phyloP scores from a whole-genome alignment of 2,888 invertebrate genomes.

The Autographa pulchrina region DNA sequence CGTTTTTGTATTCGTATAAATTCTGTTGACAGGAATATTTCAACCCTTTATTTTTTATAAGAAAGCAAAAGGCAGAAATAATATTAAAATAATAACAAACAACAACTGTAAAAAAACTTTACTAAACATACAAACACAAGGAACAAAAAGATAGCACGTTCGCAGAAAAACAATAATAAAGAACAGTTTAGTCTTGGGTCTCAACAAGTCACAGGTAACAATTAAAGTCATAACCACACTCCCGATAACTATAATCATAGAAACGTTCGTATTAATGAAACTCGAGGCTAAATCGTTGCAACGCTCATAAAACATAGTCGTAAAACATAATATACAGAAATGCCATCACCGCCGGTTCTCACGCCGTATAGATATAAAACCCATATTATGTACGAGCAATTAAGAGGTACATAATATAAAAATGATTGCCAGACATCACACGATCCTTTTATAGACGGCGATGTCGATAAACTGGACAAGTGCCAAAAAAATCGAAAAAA shows the following conservation, averaged over 20 bases:
- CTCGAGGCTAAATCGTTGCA: constrained; percentile 53
- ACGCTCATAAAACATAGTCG: constrained; percentile 57
- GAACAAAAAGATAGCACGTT: not conserved
- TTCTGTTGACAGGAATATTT: too few relatives aligned
- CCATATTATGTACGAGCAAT: constrained; percentile 62
- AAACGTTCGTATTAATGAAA: constrained; percentile 56
- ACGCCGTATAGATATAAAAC: constrained; percentile 60
- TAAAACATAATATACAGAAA: constrained; percentile 59
- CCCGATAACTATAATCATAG: constrained; percentile 51
- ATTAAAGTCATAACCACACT: constrained; percentile 39
- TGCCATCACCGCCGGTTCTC: constrained; percentile 60
- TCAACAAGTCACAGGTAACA: constrained; percentile 28
- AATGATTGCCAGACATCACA: constrained; percentile 67
- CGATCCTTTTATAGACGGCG: constrained; percentile 62
- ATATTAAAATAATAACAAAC: too few relatives aligned
- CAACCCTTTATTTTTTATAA: too few relatives aligned
- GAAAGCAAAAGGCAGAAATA: too few relatives aligned
- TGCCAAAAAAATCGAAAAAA: constrained; percentile 64
- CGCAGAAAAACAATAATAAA: constrained; percentile 28
- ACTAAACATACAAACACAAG: not conserved
- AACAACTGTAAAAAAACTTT: too few relatives aligned
- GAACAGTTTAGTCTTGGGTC: constrained; percentile 12
- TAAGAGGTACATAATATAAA: constrained; percentile 66
- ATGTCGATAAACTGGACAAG: constrained; percentile 68
- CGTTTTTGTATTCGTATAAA: too few relatives aligned